Base-by-base conservation (phyloP, 2,888 invertebrate species). In the Spilosoma lubricipeda region DNA sequence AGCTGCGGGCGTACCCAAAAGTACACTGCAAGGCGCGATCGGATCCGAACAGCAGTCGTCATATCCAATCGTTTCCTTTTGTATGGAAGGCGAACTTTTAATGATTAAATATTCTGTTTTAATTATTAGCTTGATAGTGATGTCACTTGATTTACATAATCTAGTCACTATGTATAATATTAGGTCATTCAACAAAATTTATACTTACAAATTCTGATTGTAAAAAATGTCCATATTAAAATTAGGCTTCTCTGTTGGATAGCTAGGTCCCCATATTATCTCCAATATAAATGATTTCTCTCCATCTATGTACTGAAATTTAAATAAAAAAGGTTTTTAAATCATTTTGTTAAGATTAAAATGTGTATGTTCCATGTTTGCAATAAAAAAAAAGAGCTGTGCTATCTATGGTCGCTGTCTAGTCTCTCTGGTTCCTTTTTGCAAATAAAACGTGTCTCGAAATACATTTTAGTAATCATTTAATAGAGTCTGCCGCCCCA, bases 201-300 rank as follows among this genome's bases (percentile, higher is more conserved):
- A 82, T 90, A 97, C 98, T 97, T 96, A 99, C 99, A 99, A 93
- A 91, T 98, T 97, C 90, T 98, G 98, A 93, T 99, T 99, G 90
- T 98, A 99, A 94, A 99, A 99, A 59, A 98, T 97, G 85, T 99
- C 98, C 96, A 99, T 96, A 93, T 98, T 98, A 77, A 99, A 96
- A 42, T 90, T 94, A 20, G 99, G 99, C 82, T 97, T 96, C 67
- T 97, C 97, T 66, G 97, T 97, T 11, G 99, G 99, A 93, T 99
- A 99, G 67, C 97, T 97, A 1, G 97, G 96, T 39, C 97, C 97
- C 99, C 99, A 99, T 85, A 96, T 96, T 80, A 99, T 97, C 94
- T 99, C 99, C 79, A 99, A 91, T 77, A 99, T 93, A 92, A 99
- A 98, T 1, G 99, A 98, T 91, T 98, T 95, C 0, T 98, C 98